Evolutionary conservation across 1,140 invertebrate species (phyloP), one percentile per base, ranked within the genome.

Genomic region (Cyclina sinensis): DNA sequence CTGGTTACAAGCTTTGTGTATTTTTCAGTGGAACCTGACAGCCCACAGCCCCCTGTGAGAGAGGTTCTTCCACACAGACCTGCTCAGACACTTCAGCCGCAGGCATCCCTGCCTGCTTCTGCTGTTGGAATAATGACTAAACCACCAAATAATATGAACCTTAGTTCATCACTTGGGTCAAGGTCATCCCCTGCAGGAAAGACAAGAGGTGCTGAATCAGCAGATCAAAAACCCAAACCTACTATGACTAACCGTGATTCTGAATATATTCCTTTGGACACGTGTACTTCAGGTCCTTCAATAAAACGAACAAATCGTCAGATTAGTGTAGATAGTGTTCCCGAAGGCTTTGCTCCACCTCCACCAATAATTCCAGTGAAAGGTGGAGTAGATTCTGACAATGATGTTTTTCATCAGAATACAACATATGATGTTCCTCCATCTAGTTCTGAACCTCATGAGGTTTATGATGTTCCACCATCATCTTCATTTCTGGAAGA

Each of bases 241-340:
- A 16, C 80, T 24, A 59, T 65, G 24, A 9, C 32, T 39, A 39
- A 62, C 37, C 27, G 37, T 37, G 54, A 86, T 32, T 62, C 73
- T 18, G 84, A 86, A 39, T 96, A 96, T 91, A 95, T 96, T 86
- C 95, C 94, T 14, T 96, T 96, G 90, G 98, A 98, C 84, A 98
- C 99, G 95, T 99, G 98, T 95, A 97, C 98, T 89, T 98, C 98
- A 80, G 98, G 98, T 62, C 97, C 96, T 87, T 97, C 97, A 14
- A 16, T 39, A 43, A 54, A 27, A 57, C 7, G 51, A 78, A 59
- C 95, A 96, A 57, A 84, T 79, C 57, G 90, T 76, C 84, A 90
- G 84, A 85, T 91, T 3, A 94, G 93, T 89, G 68, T 92, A 0
- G 92, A 93, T 30, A 94, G 93, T 90, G 92, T 94, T 16, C 94